Conservation (phyloP, 1,140 invertebrate genomes). For the Nasonia giraulti region DNA sequence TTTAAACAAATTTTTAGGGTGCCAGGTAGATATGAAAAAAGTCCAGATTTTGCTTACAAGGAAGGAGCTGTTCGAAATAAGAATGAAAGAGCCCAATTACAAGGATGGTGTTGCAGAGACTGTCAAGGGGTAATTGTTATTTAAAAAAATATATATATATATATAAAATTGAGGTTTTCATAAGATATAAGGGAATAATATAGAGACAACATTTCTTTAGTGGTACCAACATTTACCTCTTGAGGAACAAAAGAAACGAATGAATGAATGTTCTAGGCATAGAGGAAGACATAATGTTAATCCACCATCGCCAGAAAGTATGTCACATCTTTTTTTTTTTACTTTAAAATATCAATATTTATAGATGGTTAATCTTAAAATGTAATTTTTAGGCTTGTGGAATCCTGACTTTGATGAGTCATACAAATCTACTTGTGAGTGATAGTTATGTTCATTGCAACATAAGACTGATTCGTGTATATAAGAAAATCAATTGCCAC, state of each 20-base stretch:
- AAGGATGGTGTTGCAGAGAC: conserved; percentile 68
- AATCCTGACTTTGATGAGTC: conserved; percentile 64
- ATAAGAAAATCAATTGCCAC: background rate
- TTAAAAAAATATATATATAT: background rate
- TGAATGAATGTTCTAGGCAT: conserved; percentile 73
- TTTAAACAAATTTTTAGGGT: conserved; percentile 50
- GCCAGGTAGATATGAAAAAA: conserved; percentile 50
- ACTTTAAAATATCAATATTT: background rate
- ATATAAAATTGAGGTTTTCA: conserved; percentile 26
- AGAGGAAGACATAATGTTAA: conserved; percentile 66
- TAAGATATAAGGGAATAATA: conserved; percentile 32
- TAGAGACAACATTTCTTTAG: conserved; percentile 59
- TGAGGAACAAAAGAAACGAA: conserved; percentile 64
- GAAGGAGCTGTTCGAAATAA: conserved; percentile 66
- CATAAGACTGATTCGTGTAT: background rate
- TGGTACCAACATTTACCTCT: conserved; percentile 68
- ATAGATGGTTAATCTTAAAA: background rate
- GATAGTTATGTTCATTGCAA: conserved; percentile 20
- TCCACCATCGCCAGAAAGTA: conserved; percentile 69
- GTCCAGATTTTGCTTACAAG: conserved; percentile 59
- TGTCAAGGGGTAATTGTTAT: conserved; percentile 67
- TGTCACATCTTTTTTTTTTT: conserved; percentile 26
- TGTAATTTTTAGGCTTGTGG: conserved; percentile 66
- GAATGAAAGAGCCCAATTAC: conserved; percentile 65
- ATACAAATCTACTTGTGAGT: conserved; percentile 5